Conservation (phyloP, 2,888 invertebrate genomes). For the Drosophila prostipennis region DNA sequence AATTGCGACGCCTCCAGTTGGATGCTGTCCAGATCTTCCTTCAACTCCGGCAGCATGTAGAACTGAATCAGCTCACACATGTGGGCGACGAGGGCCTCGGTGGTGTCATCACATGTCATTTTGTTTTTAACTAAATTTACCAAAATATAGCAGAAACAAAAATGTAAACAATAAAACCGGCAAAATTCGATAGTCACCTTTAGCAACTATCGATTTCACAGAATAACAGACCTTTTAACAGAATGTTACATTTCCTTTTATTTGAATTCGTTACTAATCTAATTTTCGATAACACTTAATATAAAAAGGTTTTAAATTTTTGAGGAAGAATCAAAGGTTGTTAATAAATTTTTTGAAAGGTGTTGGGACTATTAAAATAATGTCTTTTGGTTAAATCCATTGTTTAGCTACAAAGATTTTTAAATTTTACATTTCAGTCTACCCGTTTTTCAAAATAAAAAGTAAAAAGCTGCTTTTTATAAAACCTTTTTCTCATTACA, state of each 20-base stretch:
- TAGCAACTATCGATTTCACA: background rate
- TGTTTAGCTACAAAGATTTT: too few species aligned
- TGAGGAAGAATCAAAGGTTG: too few species aligned
- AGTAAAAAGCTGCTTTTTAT: too few species aligned
- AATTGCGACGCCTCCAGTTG: conserved; percentile 72
- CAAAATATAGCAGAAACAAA: conserved; percentile 16
- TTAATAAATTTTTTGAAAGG: too few species aligned
- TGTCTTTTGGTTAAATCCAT: too few species aligned
- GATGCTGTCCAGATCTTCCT: conserved; percentile 71
- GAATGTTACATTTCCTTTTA: background rate
- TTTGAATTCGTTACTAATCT: background rate
- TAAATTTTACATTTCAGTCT: too few species aligned
- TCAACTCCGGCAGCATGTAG: conserved; percentile 75
- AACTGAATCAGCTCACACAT: conserved; percentile 60
- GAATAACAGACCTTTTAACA: background rate
- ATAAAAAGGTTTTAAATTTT: background rate
- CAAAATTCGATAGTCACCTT: conserved; percentile 5
- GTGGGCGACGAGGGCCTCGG: conserved; percentile 21
- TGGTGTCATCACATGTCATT: conserved; percentile 41
- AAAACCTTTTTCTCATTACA: too few species aligned
- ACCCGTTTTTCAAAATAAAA: too few species aligned
- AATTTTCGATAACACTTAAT: background rate
- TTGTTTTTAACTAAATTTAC: background rate
- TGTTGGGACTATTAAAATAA: too few species aligned
- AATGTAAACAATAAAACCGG: conserved; percentile 18